Evolutionary conservation across 2,113 vertebrate genomes (phyloP), one percentile per base, ranked within the genome.

Genomic region (Mirounga angustirostris): DNA sequence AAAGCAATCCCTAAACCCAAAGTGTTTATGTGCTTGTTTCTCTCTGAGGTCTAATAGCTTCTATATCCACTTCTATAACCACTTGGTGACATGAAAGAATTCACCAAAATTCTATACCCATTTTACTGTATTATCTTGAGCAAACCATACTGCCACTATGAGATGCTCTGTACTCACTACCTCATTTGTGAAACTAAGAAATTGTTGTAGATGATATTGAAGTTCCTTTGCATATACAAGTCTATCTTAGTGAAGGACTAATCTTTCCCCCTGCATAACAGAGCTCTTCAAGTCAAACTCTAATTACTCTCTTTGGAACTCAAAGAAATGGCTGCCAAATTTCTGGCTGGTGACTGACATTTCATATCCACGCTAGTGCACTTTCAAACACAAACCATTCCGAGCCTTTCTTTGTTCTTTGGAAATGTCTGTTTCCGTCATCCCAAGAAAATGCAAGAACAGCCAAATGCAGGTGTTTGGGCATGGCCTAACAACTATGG

Each of bases 381-480:
- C 95, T 97, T 98, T 98, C 96, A 98, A 98, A 98, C 90, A 94
- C 80, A 99, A 98, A 98, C 98, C 97, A 98, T 97, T 92, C 96
- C 40, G 46, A 96, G 98, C 46, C 93, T 98, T 96, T 93, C 97
- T 98, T 98, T 98, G 98, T 98, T 85, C 93, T 94, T 93, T 92
- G 15, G 71, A 91, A 73, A 97, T 95, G 93, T 94, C 97, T 97
- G 92, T 94, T 95, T 98, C 98, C 12, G 26, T 97, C 91, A 96
- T 94, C 91, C 94, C 95, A 94, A 98, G 89, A 98, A 97, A 98
- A 95, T 97, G 95, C 94, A 98, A 97, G 52, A 98, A 93, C 88
- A 98, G 97, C 86, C 95, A 98, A 97, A 97, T 80, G 98, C 98
- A 98, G 98, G 98, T 99, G 98, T 98, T 98, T 97, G 92, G 98